phyloP scores from a whole-genome alignment of 2,113 vertebrate species.

The Bostrychus sinensis region DNA sequence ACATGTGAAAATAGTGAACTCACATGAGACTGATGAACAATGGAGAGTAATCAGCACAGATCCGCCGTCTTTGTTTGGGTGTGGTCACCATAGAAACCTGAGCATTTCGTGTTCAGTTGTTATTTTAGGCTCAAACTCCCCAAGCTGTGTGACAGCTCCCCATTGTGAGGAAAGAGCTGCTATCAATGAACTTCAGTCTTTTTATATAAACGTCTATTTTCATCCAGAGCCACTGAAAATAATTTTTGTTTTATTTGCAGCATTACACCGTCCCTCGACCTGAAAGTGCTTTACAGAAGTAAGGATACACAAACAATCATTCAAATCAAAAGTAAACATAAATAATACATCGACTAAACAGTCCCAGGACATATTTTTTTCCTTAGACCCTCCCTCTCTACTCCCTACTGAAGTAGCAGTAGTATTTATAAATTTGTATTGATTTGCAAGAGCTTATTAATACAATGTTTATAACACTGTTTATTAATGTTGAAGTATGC shows the following conservation, averaged over 20 bases:
- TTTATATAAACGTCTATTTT: neutral
- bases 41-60: neutral
- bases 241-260: neutral
- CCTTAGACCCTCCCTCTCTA: too few species aligned
- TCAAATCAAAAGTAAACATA: too few species aligned
- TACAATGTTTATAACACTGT: too few species aligned
- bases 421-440: too few species aligned
- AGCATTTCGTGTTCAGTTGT: neutral
- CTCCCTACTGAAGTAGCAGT: too few species aligned
- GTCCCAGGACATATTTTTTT: too few species aligned
- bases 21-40: neutral
- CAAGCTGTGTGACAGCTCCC: neutral
- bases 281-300: too few species aligned
- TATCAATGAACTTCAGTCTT: neutral
- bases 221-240: neutral
- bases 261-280: too few species aligned
- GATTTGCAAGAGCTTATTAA: too few species aligned
- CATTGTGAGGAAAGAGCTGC: constrained; percentile 1
- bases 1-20: neutral
- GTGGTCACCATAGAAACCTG: neutral
- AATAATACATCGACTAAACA: too few species aligned
- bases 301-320: too few species aligned
- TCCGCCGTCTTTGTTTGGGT: neutral
- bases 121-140: neutral
- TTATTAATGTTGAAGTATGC: too few species aligned